phyloP scores from a whole-genome alignment of 2,797 vertebrate genomes.

The Scarus forsteni region DNA sequence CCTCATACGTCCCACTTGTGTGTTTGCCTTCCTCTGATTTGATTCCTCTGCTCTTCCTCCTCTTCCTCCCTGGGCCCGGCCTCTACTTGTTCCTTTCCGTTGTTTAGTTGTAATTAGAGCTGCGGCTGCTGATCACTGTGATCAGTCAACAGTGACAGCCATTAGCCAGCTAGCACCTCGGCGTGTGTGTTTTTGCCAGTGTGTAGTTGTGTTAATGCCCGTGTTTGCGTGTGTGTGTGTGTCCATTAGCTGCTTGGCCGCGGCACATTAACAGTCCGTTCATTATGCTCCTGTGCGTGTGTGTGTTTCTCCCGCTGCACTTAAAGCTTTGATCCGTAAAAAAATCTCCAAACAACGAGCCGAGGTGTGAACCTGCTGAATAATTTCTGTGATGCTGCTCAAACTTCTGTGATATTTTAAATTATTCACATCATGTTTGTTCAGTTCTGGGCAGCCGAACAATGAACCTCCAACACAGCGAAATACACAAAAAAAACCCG shows the following conservation, averaged over 20 bases:
- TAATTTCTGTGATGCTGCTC: slow-evolving; percentile 51
- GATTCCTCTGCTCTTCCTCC: not conserved
- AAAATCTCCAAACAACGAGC: slow-evolving; percentile 60
- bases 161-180: slow-evolving; percentile 84
- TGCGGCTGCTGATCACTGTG: slow-evolving; percentile 93
- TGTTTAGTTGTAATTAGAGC: slow-evolving; percentile 97
- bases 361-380: slow-evolving; percentile 55
- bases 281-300: slow-evolving; percentile 78
- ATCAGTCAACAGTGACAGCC: slow-evolving; percentile 97
- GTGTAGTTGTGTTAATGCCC: slow-evolving; percentile 12
- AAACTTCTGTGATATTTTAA: slow-evolving; percentile 32
- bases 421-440: slow-evolving; percentile 41
- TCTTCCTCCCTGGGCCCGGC: slow-evolving; percentile 77
- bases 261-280: slow-evolving; percentile 96
- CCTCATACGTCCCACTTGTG: not conserved
- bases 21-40: too few relatives aligned
- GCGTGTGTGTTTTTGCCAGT: slow-evolving; percentile 39
- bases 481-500: slow-evolving; percentile 12
- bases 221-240: slow-evolving; percentile 35
- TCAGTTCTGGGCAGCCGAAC: slow-evolving; percentile 16
- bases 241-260: slow-evolving; percentile 95
- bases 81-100: slow-evolving; percentile 89
- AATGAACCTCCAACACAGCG: slow-evolving; percentile 10
- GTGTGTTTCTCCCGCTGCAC: slow-evolving; percentile 59
- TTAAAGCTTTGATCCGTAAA: slow-evolving; percentile 73